Conservation (phyloP, 2,888 invertebrate genomes). For the Eubasilissa splendida region DNA sequence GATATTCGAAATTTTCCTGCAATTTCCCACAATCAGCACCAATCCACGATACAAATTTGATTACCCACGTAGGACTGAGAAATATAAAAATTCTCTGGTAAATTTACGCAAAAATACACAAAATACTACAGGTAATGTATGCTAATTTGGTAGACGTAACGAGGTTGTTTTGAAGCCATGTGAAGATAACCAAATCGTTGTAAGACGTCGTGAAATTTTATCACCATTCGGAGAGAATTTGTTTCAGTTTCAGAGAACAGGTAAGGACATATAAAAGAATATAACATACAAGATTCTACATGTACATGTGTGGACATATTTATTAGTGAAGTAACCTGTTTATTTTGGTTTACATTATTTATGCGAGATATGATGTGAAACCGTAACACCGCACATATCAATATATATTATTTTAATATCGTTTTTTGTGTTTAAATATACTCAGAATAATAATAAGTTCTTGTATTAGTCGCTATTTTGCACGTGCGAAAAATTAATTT, state of each 20-base stretch:
- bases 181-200: conserved; percentile 8
- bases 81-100: too few species aligned
- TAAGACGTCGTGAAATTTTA: conserved; percentile 15
- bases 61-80: too few species aligned
- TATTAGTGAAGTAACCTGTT: neutral
- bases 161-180: conserved; percentile 10
- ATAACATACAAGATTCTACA: neutral
- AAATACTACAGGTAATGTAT: conserved; percentile 3
- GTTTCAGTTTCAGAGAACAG: neutral
- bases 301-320: neutral
- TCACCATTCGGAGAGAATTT: neutral
- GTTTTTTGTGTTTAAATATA: too few species aligned
- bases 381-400: too few species aligned
- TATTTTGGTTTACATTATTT: neutral
- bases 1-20: too few species aligned
- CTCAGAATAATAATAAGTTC: too few species aligned
- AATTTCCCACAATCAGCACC: too few species aligned
- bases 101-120: neutral
- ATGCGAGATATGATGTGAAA: neutral
- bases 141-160: conserved; percentile 25
- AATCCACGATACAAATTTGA: too few species aligned
- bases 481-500: too few species aligned
- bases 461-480: too few species aligned
- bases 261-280: neutral
- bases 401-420: too few species aligned